Percentiles rank a stretch among this genome's conserved stretches.
phyloP scores from a whole-genome alignment of 2,113 vertebrate genomes.

The Litocranius walleri region DNA sequence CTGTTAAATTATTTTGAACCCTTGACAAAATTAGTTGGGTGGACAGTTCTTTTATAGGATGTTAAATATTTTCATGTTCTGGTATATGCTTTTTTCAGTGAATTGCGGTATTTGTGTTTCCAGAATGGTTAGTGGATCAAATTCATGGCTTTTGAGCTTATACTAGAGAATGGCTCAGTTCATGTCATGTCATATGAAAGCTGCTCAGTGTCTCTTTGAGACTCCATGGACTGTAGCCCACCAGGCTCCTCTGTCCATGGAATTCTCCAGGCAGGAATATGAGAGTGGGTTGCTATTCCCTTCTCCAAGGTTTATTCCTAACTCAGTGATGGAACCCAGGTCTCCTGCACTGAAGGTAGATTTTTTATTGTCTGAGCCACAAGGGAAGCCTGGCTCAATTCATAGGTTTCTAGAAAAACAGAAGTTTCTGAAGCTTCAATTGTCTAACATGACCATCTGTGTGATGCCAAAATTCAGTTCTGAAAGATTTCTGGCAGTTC shows the following conservation, averaged over 20 bases:
- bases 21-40: neutral
- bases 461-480: slow-evolving; percentile 45
- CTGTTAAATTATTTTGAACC: neutral
- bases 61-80: slow-evolving; percentile 1
- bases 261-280: neutral
- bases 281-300: neutral
- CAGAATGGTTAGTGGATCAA: neutral
- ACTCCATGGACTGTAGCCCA: neutral
- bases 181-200: neutral
- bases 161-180: neutral
- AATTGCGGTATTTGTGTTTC: slow-evolving; percentile 21
- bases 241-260: neutral
- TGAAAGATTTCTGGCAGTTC: slow-evolving; percentile 11
- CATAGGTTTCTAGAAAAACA: slow-evolving; percentile 42
- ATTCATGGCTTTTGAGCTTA: slow-evolving; percentile 2
- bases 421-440: slow-evolving; percentile 46
- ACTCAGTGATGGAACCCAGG: neutral
- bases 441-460: slow-evolving; percentile 26
- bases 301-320: neutral
- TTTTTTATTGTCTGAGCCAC: neutral
- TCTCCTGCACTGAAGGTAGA: neutral
- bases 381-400: neutral
- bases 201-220: neutral
- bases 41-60: neutral
- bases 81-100: neutral